Evolutionary conservation across 2,113 vertebrate genomes (phyloP).

Genomic region (Pygoscelis antarcticus): DNA sequence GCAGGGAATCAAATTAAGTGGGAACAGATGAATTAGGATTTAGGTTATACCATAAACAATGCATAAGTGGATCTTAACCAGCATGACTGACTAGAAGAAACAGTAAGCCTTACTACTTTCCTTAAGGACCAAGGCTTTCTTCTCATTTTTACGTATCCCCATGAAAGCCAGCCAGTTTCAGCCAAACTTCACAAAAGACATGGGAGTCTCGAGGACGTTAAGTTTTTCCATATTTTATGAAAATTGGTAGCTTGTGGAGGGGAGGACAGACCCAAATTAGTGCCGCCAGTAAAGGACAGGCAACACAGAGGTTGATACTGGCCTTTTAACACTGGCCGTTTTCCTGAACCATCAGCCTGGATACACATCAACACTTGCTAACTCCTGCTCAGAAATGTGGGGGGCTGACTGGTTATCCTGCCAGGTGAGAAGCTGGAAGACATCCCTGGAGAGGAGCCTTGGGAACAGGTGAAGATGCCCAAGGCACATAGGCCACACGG

Average conservation of each 20-base stretch:
- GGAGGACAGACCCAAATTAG: background rate
- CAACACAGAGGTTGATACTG: background rate
- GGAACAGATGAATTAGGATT: background rate
- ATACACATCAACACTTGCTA: background rate
- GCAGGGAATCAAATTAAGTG: background rate
- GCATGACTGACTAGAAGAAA: background rate
- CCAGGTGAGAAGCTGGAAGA: background rate
- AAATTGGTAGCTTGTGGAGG: background rate
- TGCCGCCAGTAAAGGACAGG: background rate
- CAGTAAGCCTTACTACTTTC: background rate
- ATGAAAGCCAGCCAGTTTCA: background rate
- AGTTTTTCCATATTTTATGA: background rate
- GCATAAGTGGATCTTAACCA: background rate
- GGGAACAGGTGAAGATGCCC: background rate
- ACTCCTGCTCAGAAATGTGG: background rate
- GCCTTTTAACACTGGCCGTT: background rate
- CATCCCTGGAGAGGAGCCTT: background rate
- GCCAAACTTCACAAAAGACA: background rate
- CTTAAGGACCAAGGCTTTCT: background rate
- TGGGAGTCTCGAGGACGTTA: background rate
- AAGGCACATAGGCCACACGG: background rate
- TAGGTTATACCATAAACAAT: background rate
- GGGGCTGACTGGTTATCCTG: background rate
- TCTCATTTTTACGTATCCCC: background rate
- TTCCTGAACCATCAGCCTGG: background rate